Percentiles rank a stretch among this genome's conserved stretches.
phyloP scores from a whole-genome alignment of 2,888 invertebrate species.

The Amblyjoppa proteus region DNA sequence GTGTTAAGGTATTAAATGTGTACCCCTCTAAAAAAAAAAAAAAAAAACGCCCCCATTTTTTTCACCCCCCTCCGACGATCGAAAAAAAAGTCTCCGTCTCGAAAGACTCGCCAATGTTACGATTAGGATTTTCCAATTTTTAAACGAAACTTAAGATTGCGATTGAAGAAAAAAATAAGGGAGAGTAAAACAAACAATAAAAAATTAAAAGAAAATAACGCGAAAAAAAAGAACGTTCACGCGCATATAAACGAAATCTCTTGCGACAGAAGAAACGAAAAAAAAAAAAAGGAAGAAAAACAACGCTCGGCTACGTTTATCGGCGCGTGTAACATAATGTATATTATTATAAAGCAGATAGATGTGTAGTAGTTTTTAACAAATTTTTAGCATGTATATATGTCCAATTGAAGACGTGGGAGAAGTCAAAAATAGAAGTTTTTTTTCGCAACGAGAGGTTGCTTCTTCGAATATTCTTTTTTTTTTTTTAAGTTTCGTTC shows the following conservation, averaged over 20 bases:
- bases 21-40: slow-evolving; percentile 7
- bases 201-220: slow-evolving; percentile 25
- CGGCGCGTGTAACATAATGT: slow-evolving; percentile 60
- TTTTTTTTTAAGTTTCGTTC: slow-evolving; percentile 16
- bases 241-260: slow-evolving; percentile 34
- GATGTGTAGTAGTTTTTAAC: slow-evolving; percentile 83
- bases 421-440: slow-evolving; percentile 59
- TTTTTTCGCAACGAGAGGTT: slow-evolving; percentile 44
- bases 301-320: slow-evolving; percentile 41
- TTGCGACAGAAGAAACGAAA: not conserved
- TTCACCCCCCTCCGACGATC: slow-evolving; percentile 41
- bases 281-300: not conserved
- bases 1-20: slow-evolving; percentile 68
- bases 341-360: slow-evolving; percentile 73
- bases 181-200: slow-evolving; percentile 27
- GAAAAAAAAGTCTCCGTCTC: slow-evolving; percentile 27
- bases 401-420: slow-evolving; percentile 80
- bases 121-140: slow-evolving; percentile 80
- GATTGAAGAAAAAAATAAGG: not conserved
- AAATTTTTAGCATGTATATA: slow-evolving; percentile 83
- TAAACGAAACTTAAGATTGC: slow-evolving; percentile 11
- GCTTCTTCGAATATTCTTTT: slow-evolving; percentile 35
- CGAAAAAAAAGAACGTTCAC: slow-evolving; percentile 8
- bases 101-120: slow-evolving; percentile 74
- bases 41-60: not conserved